Base-by-base conservation (phyloP, 2,797 vertebrate genomes). In the Enteromius fasciolatus region DNA sequence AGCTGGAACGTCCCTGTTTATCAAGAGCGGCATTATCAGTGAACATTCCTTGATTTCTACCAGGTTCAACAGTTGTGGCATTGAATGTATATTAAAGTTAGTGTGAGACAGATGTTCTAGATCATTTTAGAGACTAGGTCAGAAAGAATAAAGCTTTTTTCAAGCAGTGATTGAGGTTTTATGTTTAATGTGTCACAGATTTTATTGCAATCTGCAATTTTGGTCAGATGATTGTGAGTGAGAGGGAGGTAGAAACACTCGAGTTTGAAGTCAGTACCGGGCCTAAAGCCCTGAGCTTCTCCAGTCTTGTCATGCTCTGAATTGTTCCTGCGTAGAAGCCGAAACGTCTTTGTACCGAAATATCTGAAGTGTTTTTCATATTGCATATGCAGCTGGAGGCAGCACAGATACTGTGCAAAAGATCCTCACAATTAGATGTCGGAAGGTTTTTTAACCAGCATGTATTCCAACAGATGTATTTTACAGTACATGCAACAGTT, bases 291-390 rank as follows among this genome's bases (percentile, higher is more conserved):
- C 83, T 86, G 79, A 67, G 76, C 72, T 87, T 87, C 88, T 90
- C 85, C 79, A 90, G 87, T 92, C 84, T 80, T 86, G 88, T 92
- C 90, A 91, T 90, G 91, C 86, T 86, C 86, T 85, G 86, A 83
- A 89, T 88, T 81, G 85, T 83, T 88, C 83, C 68, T 80, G 83
- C 72, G 66, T 85, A 78, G 83, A 88, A 91, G 85, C 88, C 86
- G 89, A 90, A 91, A 90, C 84, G 86, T 85, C 63, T 87, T 86
- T 64, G 44, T 82, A 88, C 88, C 61, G 59, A 93, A 90, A 87
- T 86, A 92, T 92, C 88, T 92, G 23, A 92, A 88, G 86, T 86
- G 93, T 92, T 88, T 88, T 64, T 82, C 50, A 82, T 83, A 69
- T 88, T 87, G 82, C 66, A 76, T 78, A 72, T 82, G 68, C 82